Base-by-base conservation (phyloP, 2,888 invertebrate species). In the Sesia bembeciformis region DNA sequence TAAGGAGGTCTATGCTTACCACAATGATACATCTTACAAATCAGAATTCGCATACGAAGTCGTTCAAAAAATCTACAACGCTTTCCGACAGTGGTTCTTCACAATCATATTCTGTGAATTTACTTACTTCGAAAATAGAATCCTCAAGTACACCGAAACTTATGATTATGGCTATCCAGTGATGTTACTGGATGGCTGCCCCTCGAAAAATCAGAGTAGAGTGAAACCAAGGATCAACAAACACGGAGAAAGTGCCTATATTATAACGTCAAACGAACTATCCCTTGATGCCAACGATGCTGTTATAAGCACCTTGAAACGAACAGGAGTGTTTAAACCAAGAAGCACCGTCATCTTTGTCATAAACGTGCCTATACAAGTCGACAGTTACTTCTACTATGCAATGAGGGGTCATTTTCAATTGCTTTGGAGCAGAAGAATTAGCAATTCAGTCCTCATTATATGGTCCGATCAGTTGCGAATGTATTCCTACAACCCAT, bases 401-500 rank as follows among this genome's bases (percentile, higher is more conserved):
- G 64, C 78, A 61, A 71, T 92, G 67, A 77, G 78, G 5, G 76
- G 62, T 38, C 89, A 90, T 51, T 92, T 92, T 53, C 68, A 81
- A 56, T 68, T 87, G 8, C 78, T 92, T 49, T 91, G 91, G 90
- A 82, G 83, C 46, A 81, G 80, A 56, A 90, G 90, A 70, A 74
- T 92, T 5, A 78, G 91, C 0, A 91, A 92, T 62, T 87, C 87
- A 0, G 79, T 89, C 3, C 63, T 90, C 4, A 71, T 87, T 52
- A 54, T 86, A 7, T 78, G 72, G 72, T 63, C 75, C 7, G 69
- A 74, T 5, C 66, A 73, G 3, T 65, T 91, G 39, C 81, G 79
- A 61, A 79, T 90, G 53, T 92, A 85, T 59, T 81, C 85, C 0
- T 92, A 90, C 59, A 90, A 91, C 62, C 90, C 90, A 0, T 92